phyloP scores from a whole-genome alignment of 1,140 invertebrate genomes.

The Wasmannia auropunctata region DNA sequence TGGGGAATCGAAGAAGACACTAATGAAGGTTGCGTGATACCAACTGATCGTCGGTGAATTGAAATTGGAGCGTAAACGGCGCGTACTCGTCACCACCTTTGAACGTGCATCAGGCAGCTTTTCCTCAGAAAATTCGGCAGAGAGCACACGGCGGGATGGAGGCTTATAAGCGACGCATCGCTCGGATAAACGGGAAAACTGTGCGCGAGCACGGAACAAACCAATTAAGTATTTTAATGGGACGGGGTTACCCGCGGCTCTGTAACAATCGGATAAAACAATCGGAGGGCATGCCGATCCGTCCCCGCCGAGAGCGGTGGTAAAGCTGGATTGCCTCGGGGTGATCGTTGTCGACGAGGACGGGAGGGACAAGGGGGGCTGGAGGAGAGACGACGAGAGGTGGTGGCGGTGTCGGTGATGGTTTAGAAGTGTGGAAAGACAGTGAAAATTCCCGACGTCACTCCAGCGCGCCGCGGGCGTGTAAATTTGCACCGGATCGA shows the following conservation, averaged over 20 bases:
- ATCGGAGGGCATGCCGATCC: slow-evolving; percentile 58
- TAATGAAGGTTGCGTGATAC: slow-evolving; percentile 71
- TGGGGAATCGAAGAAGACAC: slow-evolving; percentile 58
- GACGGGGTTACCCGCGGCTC: slow-evolving; percentile 54
- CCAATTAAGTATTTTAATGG: slow-evolving; percentile 78
- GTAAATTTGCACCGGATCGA: slow-evolving; percentile 77
- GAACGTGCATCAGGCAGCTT: neutral
- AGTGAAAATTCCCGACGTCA: slow-evolving; percentile 77
- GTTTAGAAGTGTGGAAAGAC: slow-evolving; percentile 69
- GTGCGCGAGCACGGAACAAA: slow-evolving; percentile 70
- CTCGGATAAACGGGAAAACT: slow-evolving; percentile 13
- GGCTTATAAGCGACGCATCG: neutral
- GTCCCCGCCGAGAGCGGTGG: slow-evolving; percentile 4
- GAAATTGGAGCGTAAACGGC: slow-evolving; percentile 25
- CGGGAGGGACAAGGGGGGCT: slow-evolving; percentile 6
- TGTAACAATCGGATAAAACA: slow-evolving; percentile 73
- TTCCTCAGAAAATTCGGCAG: neutral
- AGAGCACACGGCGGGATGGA: neutral
- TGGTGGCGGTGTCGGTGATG: slow-evolving; percentile 26
- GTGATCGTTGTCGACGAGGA: slow-evolving; percentile 28
- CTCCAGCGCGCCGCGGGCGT: slow-evolving; percentile 74
- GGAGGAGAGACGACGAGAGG: slow-evolving; percentile 17
- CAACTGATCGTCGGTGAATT: slow-evolving; percentile 42
- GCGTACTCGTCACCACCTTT: neutral
- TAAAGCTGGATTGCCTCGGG: slow-evolving; percentile 32